Conservation (phyloP, 1,140 invertebrate genomes). For the Nasonia longicornis region DNA sequence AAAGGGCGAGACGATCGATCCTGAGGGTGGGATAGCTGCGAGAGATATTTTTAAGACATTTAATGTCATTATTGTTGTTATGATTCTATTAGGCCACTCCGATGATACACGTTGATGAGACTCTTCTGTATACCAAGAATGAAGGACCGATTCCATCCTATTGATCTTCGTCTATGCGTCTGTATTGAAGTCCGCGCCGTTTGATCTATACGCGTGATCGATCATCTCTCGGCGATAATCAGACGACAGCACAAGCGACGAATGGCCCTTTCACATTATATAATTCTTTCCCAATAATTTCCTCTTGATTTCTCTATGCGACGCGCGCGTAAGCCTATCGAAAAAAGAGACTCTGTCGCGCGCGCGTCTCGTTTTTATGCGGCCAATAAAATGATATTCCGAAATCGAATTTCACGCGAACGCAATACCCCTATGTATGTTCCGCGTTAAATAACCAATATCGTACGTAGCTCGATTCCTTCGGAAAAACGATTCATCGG, state of each 20-base stretch:
- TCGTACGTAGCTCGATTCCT: no score
- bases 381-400: background rate
- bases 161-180: background rate
- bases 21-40: slow-evolving; percentile 13
- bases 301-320: no score
- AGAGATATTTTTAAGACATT: no score
- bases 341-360: no score
- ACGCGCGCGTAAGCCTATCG: no score
- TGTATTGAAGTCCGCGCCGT: no score
- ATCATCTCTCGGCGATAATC: background rate
- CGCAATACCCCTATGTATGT: no score
- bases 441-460: no score
- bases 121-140: background rate
- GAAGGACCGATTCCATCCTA: slow-evolving; percentile 7
- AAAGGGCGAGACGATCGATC: slow-evolving; percentile 38
- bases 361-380: no score
- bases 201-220: background rate
- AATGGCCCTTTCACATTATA: background rate
- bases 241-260: background rate
- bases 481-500: no score
- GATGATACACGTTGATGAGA: background rate
- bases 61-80: background rate
- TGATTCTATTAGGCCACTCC: background rate
- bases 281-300: no score
- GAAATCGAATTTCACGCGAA: no score